Conservation (phyloP, 2,113 vertebrate genomes). For the Hylia prasina region DNA sequence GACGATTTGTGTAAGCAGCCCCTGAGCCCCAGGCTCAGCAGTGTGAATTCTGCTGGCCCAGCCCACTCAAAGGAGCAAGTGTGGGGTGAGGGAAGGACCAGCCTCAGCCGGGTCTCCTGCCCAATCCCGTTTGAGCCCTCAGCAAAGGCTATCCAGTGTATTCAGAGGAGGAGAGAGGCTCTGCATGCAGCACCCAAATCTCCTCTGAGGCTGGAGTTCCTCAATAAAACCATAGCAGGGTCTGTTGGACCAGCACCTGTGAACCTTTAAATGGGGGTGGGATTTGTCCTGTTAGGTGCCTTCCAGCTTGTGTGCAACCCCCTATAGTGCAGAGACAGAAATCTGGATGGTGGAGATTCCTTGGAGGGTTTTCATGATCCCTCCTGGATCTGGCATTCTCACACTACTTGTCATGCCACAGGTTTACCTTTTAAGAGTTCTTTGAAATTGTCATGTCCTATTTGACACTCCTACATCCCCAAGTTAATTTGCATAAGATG, state of each 20-base stretch:
- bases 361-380: background rate
- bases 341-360: background rate
- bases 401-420: background rate
- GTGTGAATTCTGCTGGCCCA: background rate
- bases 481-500: background rate
- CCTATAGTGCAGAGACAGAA: background rate
- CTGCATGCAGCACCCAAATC: background rate
- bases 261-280: background rate
- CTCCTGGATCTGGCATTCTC: background rate
- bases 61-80: background rate
- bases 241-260: background rate
- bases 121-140: background rate
- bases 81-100: fast-evolving
- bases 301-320: background rate
- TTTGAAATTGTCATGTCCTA: background rate
- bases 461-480: background rate
- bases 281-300: background rate
- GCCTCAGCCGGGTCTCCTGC: background rate
- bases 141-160: background rate
- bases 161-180: background rate
- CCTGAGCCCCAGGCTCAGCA: background rate
- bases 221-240: background rate
- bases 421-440: background rate
- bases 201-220: background rate
- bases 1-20: background rate